Evolutionary conservation across 2,113 vertebrate genomes (phyloP).

Genomic region (Neolamprologus sp.): DNA sequence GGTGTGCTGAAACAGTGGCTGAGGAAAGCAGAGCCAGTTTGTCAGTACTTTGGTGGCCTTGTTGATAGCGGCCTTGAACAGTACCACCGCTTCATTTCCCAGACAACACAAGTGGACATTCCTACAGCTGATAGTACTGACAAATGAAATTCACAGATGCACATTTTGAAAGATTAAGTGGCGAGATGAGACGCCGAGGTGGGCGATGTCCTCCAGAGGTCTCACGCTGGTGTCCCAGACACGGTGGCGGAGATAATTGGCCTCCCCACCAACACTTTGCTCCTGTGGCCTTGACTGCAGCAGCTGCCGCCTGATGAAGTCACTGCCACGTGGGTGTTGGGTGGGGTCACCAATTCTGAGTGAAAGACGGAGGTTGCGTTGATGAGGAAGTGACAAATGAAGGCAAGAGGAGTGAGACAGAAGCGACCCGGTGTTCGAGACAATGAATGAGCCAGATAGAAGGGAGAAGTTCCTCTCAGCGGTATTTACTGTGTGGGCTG

Average conservation of each 20-base stretch:
- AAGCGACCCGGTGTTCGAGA: neutral
- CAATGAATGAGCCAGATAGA: slow-evolving; percentile 5
- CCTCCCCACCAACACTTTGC: slow-evolving; percentile 17
- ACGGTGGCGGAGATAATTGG: slow-evolving; percentile 7
- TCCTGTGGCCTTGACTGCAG: slow-evolving; percentile 38
- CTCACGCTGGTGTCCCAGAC: slow-evolving; percentile 11
- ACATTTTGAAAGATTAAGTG: neutral
- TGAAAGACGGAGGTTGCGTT: neutral
- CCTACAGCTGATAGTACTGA: neutral
- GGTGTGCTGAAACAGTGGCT: neutral
- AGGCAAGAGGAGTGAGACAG: slow-evolving; percentile 2
- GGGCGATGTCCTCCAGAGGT: neutral
- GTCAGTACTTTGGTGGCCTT: neutral
- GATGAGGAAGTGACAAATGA: slow-evolving; percentile 19
- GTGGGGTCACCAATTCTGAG: slow-evolving; percentile 33
- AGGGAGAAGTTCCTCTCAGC: slow-evolving; percentile 24
- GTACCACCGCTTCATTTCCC: neutral
- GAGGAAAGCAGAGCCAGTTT: neutral
- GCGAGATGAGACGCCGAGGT: neutral
- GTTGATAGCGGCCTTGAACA: neutral
- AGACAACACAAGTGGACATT: neutral
- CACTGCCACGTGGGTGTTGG: slow-evolving; percentile 45
- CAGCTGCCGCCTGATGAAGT: slow-evolving; percentile 50
- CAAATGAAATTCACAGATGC: neutral
- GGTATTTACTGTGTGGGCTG: slow-evolving; percentile 52